A percentile compares a stretch with the other conserved stretches of the same genome.
Conservation (phyloP, 2,888 invertebrate genomes). For the Dorcus parallelipipedus region DNA sequence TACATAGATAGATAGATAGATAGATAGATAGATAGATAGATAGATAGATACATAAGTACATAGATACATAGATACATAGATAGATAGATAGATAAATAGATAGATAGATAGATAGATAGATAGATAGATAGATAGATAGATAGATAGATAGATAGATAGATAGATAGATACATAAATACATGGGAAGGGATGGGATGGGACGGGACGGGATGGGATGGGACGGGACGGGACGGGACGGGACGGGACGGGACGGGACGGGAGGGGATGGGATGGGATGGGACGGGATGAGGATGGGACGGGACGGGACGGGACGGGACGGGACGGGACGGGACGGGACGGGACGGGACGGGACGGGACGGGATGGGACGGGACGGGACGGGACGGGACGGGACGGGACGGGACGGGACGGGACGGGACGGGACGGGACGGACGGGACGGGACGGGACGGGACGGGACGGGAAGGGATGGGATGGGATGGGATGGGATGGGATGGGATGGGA, state of each 20-base stretch:
- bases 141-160: too few relatives aligned
- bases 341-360: not conserved
- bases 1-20: too few relatives aligned
- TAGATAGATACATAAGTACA: not conserved
- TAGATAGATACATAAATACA: too few relatives aligned
- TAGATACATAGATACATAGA: too few relatives aligned
- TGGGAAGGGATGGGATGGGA: not conserved
- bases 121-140: not conserved
- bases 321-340: not conserved
- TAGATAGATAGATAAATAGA: too few relatives aligned
- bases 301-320: not conserved
- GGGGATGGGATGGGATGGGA: constrained; percentile 3
- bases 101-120: not conserved
- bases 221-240: constrained; percentile 6
- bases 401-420: not conserved
- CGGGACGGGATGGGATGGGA: constrained; percentile 4
- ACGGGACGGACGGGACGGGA: too few relatives aligned
- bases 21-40: constrained; percentile 5
- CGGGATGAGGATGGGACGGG: not conserved
- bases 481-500: constrained; percentile 4
- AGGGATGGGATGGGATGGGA: too few relatives aligned
- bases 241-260: constrained; percentile 7
- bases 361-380: not conserved
- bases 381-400: not conserved
- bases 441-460: not conserved